phyloP scores from a whole-genome alignment of 1,140 invertebrate genomes.

The Drosophila willistoni region DNA sequence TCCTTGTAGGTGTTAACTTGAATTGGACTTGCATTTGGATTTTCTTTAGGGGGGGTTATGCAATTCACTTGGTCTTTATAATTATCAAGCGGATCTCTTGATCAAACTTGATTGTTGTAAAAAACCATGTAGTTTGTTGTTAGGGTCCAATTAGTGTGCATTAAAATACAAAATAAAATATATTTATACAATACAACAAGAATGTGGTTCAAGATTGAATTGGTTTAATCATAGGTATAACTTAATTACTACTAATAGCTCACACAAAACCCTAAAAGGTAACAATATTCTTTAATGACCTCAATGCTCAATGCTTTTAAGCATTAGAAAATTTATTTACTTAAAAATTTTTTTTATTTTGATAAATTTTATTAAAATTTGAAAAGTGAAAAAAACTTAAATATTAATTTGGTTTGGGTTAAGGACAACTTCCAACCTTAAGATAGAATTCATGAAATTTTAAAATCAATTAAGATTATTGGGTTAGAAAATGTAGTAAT shows the following conservation, averaged over 20 bases:
- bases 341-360: no score
- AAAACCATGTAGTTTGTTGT: conserved; percentile 27
- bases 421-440: no score
- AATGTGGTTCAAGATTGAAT: conserved; percentile 34
- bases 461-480: no score
- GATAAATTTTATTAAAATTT: no score
- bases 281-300: not conserved
- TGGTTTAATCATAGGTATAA: conserved; percentile 28
- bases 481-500: no score
- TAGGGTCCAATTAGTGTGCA: conserved; percentile 66
- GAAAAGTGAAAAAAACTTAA: no score
- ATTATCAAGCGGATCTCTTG: conserved; percentile 73
- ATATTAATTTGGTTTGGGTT: no score
- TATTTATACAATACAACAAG: not conserved
- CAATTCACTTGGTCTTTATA: conserved; percentile 34
- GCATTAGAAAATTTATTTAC: no score
- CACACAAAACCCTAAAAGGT: not conserved
- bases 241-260: conserved; percentile 33
- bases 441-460: no score
- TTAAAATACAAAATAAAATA: conserved; percentile 48
- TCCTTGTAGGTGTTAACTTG: conserved; percentile 54
- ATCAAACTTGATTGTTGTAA: conserved; percentile 56
- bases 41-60: conserved; percentile 53
- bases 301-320: no score
- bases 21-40: conserved; percentile 11